Conservation (phyloP, 2,888 invertebrate species). For the Gari tellinella region DNA sequence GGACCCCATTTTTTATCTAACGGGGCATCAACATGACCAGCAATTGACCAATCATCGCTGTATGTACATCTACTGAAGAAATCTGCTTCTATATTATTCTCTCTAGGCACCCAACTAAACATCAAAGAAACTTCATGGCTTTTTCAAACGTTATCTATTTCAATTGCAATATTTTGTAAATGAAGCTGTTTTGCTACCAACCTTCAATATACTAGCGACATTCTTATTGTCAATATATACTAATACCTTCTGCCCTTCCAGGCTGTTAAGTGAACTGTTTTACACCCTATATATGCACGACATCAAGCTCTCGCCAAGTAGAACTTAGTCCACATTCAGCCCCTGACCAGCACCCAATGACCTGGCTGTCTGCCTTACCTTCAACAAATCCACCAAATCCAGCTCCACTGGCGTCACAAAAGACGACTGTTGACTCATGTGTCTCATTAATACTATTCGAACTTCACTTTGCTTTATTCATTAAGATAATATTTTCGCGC, state of each 20-base stretch:
- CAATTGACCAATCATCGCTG: too few species aligned
- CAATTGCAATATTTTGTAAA: conserved; percentile 41
- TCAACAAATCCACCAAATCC: conserved; percentile 31
- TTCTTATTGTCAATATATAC: conserved; percentile 44
- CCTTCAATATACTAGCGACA: too few species aligned
- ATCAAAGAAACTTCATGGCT: conserved; percentile 24
- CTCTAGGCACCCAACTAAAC: conserved; percentile 50
- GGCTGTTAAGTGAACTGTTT: conserved; percentile 5
- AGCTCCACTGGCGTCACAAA: too few species aligned
- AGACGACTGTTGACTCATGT: too few species aligned
- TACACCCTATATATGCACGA: conserved; percentile 39
- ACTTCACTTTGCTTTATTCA: conserved; percentile 3
- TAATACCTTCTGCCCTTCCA: conserved; percentile 29
- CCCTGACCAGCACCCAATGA: conserved; percentile 35
- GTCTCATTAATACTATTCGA: too few species aligned
- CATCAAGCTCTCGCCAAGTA: conserved; percentile 52
- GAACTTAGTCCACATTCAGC: conserved; percentile 39
- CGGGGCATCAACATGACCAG: too few species aligned
- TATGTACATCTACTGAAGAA: too few species aligned
- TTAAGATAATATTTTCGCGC: conserved; percentile 1
- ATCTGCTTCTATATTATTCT: too few species aligned
- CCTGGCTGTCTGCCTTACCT: conserved; percentile 13
- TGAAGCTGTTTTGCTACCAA: conserved; percentile 37
- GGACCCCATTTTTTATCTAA: too few species aligned
- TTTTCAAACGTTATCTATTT: conserved; percentile 31